phyloP scores from a whole-genome alignment of 2,888 invertebrate species.

The Allacma fusca region DNA sequence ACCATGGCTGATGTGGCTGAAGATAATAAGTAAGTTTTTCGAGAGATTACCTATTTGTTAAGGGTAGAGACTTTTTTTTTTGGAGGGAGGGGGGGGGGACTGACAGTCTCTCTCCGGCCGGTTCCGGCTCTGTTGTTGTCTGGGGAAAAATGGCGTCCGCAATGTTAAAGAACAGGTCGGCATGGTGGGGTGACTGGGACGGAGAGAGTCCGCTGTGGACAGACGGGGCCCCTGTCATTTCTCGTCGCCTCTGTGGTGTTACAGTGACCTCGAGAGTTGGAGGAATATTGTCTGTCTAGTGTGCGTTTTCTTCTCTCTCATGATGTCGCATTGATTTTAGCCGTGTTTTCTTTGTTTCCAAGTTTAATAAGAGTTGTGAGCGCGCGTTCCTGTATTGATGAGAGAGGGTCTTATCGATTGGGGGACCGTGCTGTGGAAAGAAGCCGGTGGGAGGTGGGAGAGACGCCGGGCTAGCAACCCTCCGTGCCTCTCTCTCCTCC shows the following conservation, averaged over 20 bases:
- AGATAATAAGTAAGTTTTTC: slow-evolving; percentile 42
- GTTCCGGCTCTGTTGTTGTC: background rate
- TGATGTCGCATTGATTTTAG: background rate
- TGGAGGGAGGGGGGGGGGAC: no score
- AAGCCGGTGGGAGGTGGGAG: slow-evolving; percentile 22
- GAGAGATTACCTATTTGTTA: background rate
- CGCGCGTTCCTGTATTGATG: slow-evolving; percentile 22
- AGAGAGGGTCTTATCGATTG: slow-evolving; percentile 21
- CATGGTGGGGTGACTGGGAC: slow-evolving; percentile 21
- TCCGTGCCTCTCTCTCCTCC: background rate
- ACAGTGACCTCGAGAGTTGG: background rate
- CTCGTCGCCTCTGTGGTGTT: background rate
- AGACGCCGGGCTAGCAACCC: slow-evolving; percentile 18
- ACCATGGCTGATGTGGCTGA: slow-evolving; percentile 46
- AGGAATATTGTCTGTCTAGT: background rate
- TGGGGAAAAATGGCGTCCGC: slow-evolving; percentile 33
- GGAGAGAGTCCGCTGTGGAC: background rate
- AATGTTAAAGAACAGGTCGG: slow-evolving; percentile 31
- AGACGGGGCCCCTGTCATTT: background rate
- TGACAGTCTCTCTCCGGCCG: slow-evolving; percentile 31
- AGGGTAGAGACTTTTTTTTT: background rate
- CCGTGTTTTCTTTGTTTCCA: slow-evolving; percentile 14
- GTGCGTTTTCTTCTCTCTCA: background rate
- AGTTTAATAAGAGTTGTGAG: background rate
- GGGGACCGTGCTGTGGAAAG: slow-evolving; percentile 4